Conservation (phyloP, 2,888 invertebrate species). For the Gari tellinella region DNA sequence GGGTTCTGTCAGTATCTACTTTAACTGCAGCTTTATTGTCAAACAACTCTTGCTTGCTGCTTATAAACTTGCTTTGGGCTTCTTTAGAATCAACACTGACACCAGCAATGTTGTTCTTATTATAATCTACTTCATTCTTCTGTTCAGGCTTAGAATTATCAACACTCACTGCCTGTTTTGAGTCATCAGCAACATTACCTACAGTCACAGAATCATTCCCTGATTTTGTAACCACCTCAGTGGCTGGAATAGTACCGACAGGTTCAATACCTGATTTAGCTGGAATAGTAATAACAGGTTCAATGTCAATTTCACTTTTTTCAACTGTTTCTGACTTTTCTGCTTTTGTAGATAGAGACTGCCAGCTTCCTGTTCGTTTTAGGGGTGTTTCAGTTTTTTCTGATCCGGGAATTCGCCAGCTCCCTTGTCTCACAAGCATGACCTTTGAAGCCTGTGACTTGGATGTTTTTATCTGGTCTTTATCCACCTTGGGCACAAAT, state of each 20-base stretch:
- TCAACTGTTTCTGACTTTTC: background rate
- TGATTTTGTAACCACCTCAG: background rate
- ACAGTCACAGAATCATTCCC: no score
- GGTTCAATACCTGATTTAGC: background rate
- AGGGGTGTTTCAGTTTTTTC: slow-evolving; percentile 24
- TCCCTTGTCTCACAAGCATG: slow-evolving; percentile 53
- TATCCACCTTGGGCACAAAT: slow-evolving; percentile 39
- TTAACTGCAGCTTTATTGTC: background rate
- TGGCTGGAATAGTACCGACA: background rate
- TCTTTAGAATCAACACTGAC: slow-evolving; percentile 4
- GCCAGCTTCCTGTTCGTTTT: slow-evolving; percentile 57
- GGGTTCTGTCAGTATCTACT: background rate
- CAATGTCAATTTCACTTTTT: background rate
- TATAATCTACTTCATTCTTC: slow-evolving; percentile 17
- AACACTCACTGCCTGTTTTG: no score
- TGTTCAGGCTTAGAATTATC: no score
- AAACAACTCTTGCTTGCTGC: no score
- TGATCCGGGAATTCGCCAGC: slow-evolving; percentile 22
- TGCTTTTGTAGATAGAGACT: slow-evolving; percentile 3
- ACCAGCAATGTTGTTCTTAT: slow-evolving; percentile 15
- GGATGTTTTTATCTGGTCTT: slow-evolving; percentile 29
- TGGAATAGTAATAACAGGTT: background rate
- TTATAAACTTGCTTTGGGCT: no score
- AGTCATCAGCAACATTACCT: no score
- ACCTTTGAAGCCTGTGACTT: slow-evolving; percentile 54